Evolutionary conservation across 2,888 invertebrate species (phyloP).

Genomic region (Mythimna loreyi): DNA sequence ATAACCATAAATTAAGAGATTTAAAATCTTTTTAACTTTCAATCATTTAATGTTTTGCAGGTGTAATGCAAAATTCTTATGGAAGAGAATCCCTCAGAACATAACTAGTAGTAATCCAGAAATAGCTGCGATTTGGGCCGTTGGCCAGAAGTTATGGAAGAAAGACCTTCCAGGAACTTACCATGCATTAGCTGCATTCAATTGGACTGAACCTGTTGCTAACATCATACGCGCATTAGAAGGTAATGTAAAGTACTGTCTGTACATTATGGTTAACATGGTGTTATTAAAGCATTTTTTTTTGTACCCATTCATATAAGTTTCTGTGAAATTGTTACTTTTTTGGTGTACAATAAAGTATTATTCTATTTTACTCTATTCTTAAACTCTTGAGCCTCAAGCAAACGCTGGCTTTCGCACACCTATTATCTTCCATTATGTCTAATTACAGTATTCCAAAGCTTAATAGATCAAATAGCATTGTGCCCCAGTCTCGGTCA

Average conservation of each 20-base stretch:
- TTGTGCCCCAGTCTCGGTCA: too few relatives aligned
- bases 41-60: constrained; percentile 83
- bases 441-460: too few relatives aligned
- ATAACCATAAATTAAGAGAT: not conserved
- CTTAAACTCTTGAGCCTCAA: too few relatives aligned
- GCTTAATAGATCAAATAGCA: too few relatives aligned
- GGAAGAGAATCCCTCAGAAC: constrained; percentile 96
- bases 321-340: too few relatives aligned
- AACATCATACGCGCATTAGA: constrained; percentile 95
- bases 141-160: constrained; percentile 96
- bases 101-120: constrained; percentile 94
- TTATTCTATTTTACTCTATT: too few relatives aligned
- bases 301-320: too few relatives aligned
- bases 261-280: not conserved
- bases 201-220: constrained; percentile 95
- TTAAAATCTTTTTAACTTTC: not conserved
- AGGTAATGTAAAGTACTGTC: constrained; percentile 88
- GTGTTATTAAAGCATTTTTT: too few relatives aligned
- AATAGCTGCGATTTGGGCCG: constrained; percentile 94
- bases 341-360: too few relatives aligned
- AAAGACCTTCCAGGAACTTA: constrained; percentile 96
- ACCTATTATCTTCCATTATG: too few relatives aligned
- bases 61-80: constrained; percentile 97
- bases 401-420: too few relatives aligned
- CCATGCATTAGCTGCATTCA: constrained; percentile 92